Percentiles rank a stretch among this genome's conserved stretches.
phyloP scores from a whole-genome alignment of 2,113 vertebrate species.

The Vombatus ursinus region DNA sequence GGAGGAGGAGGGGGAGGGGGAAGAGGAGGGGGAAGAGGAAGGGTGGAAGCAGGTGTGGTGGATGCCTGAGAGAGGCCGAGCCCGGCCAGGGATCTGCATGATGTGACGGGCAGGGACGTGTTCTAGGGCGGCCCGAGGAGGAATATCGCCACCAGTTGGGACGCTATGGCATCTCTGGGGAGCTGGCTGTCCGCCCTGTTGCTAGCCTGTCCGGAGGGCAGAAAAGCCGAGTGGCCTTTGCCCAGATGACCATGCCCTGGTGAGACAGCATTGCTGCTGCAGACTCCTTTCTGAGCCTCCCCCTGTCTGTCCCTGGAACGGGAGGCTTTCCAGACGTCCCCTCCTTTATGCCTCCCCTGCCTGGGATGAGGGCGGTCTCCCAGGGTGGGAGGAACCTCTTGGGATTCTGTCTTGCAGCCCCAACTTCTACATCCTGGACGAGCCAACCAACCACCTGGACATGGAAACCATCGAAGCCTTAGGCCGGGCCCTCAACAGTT shows the following conservation, averaged over 20 bases:
- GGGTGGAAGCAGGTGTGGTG: neutral
- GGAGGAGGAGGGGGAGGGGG: no score
- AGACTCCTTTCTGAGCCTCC: neutral
- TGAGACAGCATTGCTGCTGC: slow-evolving; percentile 77
- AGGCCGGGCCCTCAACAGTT: slow-evolving; percentile 93
- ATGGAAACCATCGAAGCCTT: slow-evolving; percentile 99
- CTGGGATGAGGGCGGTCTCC: neutral
- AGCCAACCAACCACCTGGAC: slow-evolving; percentile 98
- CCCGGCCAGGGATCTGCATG: neutral
- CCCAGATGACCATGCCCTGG: slow-evolving; percentile 99
- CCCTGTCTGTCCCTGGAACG: neutral
- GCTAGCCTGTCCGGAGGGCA: slow-evolving; percentile 97
- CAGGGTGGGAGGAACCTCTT: neutral
- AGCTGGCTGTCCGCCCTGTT: slow-evolving; percentile 93
- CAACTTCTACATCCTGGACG: slow-evolving; percentile 98
- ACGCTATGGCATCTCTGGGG: slow-evolving; percentile 94
- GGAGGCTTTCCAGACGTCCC: neutral
- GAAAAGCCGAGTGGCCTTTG: slow-evolving; percentile 98
- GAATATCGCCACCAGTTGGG: slow-evolving; percentile 98
- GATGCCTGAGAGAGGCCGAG: neutral
- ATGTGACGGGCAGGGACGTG: slow-evolving; percentile 39
- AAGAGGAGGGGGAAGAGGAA: no score
- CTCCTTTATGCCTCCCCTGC: neutral
- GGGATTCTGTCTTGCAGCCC: slow-evolving; percentile 85
- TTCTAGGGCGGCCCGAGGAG: slow-evolving; percentile 92